These are phyloP conservation scores for Catostomus latipinnis DNA, from an alignment of 2,797 vertebrate genomes.

Conservation along the genomic window DNA sequence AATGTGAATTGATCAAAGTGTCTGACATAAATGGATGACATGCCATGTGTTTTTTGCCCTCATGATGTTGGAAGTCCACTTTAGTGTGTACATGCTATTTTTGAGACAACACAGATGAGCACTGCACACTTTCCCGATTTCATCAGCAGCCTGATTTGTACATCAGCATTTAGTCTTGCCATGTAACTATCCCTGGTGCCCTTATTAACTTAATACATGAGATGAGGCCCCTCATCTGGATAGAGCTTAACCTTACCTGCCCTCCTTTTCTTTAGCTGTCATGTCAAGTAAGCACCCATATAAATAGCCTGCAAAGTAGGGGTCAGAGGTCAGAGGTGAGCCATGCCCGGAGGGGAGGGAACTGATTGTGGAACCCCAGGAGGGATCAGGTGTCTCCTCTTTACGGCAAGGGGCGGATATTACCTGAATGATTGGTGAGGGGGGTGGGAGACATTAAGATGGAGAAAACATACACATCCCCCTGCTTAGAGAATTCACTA, in stretches of 20 bases:
- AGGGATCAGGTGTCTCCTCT: constrained; percentile 53
- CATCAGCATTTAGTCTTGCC: constrained; percentile 11
- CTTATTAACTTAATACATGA: constrained; percentile 48
- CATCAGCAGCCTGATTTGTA: background rate
- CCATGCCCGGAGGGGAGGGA: constrained; percentile 39
- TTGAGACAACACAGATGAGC: no score
- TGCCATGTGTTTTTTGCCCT: no score
- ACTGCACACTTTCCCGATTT: background rate
- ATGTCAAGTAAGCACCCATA: constrained; percentile 66
- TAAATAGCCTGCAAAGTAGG: constrained; percentile 67
- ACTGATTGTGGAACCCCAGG: constrained; percentile 44
- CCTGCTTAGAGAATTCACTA: constrained; percentile 45
- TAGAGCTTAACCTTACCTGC: constrained; percentile 30
- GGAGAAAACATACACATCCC: constrained; percentile 50
- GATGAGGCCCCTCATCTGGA: constrained; percentile 38
- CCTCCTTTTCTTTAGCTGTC: constrained; percentile 47
- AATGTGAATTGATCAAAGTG: no score
- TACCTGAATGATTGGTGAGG: constrained; percentile 56
- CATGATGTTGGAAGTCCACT: no score
- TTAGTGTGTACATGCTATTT: no score
- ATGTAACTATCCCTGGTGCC: constrained; percentile 24
- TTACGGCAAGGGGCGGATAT: constrained; percentile 42
- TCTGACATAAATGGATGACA: no score
- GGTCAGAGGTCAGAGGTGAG: constrained; percentile 64
- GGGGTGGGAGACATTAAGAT: constrained; percentile 48